These are phyloP conservation scores for Leptonema lineaticorne DNA, from an alignment of 1,140 invertebrate species.

Conservation along the genomic window DNA sequence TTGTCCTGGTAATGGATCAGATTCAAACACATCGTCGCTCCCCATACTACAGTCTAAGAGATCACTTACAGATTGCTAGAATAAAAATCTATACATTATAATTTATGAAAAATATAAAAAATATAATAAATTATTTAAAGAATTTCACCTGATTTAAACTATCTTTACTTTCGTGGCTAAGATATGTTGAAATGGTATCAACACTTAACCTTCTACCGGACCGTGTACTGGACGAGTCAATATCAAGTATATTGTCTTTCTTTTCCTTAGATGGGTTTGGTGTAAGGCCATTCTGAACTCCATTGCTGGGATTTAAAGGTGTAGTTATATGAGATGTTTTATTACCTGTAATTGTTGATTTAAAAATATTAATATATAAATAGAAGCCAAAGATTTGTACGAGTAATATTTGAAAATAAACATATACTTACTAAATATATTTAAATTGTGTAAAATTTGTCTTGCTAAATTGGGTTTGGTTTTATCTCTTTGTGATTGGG, in stretches of 20 bases:
- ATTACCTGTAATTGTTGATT: slow-evolving; percentile 27
- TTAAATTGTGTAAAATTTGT: slow-evolving; percentile 75
- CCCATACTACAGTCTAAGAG: slow-evolving; percentile 72
- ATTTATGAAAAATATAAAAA: no score
- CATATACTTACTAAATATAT: slow-evolving; percentile 69
- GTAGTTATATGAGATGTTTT: slow-evolving; percentile 27
- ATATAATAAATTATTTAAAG: not conserved
- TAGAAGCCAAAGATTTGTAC: not conserved
- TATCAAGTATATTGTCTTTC: slow-evolving; percentile 49
- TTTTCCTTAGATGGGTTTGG: slow-evolving; percentile 10
- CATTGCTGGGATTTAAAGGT: slow-evolving; percentile 22
- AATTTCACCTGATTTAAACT: slow-evolving; percentile 47
- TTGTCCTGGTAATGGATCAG: slow-evolving; percentile 36
- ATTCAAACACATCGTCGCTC: slow-evolving; percentile 68
- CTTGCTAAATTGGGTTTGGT: slow-evolving; percentile 65
- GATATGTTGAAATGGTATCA: slow-evolving; percentile 84
- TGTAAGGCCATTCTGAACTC: slow-evolving; percentile 32
- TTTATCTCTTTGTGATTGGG: slow-evolving; percentile 47
- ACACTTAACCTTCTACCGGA: slow-evolving; percentile 75
- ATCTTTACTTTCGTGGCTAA: slow-evolving; percentile 79
- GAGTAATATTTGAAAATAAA: not conserved
- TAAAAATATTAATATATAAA: not conserved
- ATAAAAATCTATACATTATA: no score
- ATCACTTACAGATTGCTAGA: slow-evolving; percentile 63
- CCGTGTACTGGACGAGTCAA: slow-evolving; percentile 69